Evolutionary conservation across 2,113 vertebrate genomes (phyloP).

Genomic region (Tauraco erythrolophus): DNA sequence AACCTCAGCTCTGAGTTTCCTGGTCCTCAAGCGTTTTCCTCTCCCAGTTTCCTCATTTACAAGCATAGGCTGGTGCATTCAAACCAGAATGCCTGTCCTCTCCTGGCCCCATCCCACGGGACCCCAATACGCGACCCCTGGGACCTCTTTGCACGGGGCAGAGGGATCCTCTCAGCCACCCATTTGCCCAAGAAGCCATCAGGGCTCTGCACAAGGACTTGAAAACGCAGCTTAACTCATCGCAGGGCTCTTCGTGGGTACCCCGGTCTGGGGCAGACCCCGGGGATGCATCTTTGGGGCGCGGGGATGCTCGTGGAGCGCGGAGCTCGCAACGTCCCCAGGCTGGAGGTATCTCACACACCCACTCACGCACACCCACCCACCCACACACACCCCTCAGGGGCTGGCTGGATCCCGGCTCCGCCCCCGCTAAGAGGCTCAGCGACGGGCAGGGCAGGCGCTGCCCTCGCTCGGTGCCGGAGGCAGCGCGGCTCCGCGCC

Average conservation of each 20-base stretch:
- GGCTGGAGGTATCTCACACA: background rate
- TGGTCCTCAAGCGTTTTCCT: background rate
- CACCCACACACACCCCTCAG: background rate
- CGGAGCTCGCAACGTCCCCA: fast-evolving
- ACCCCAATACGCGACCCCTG: fast-evolving
- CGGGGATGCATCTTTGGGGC: fast-evolving
- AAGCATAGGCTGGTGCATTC: background rate
- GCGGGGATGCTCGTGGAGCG: background rate
- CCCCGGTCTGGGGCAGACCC: background rate
- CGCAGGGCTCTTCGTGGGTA: background rate
- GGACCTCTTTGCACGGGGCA: background rate
- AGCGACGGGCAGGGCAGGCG: background rate
- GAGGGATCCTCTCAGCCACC: background rate
- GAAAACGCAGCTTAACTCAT: background rate
- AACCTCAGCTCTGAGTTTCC: background rate
- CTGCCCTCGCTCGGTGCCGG: slow-evolving; percentile 4
- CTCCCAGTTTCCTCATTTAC: background rate
- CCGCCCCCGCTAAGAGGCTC: slow-evolving; percentile 60
- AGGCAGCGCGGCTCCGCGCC: background rate
- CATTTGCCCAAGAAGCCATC: background rate
- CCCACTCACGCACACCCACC: background rate
- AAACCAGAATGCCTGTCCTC: background rate
- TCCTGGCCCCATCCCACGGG: background rate
- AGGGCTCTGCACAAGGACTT: background rate
- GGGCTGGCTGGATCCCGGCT: slow-evolving; percentile 29